Evolutionary conservation across 2,888 invertebrate genomes (phyloP).

Genomic region (Zeuzera pyrina): DNA sequence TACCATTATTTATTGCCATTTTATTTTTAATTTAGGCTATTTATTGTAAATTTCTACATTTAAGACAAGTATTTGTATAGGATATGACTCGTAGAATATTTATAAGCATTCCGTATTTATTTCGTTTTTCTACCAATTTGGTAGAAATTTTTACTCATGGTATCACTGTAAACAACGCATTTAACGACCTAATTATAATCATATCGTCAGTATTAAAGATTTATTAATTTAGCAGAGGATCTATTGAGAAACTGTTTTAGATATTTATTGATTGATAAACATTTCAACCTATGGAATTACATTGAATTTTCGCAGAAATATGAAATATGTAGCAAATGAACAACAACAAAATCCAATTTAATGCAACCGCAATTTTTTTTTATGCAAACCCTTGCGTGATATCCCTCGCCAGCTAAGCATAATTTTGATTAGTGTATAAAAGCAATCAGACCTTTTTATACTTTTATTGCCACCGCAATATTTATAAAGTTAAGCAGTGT

Average conservation of each 20-base stretch:
- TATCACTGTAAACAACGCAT: constrained; percentile 42
- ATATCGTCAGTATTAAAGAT: constrained; percentile 45
- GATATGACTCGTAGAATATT: not conserved
- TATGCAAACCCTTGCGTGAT: no score
- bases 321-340: no score
- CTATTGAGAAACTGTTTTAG: constrained; percentile 20
- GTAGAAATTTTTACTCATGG: constrained; percentile 20
- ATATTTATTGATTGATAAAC: no score
- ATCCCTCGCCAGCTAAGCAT: no score
- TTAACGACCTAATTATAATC: constrained; percentile 39
- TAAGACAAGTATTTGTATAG: constrained; percentile 1
- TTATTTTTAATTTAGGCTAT: constrained; percentile 29
- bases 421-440: no score
- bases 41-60: constrained; percentile 28
- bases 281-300: no score
- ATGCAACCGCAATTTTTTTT: no score
- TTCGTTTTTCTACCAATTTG: constrained; percentile 26
- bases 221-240: constrained; percentile 19
- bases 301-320: no score
- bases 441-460: no score
- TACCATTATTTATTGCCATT: constrained; percentile 28
- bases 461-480: no score
- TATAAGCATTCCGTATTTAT: constrained; percentile 36
- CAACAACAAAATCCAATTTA: no score
- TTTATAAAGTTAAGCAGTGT: no score